Evolutionary conservation across 2,113 vertebrate genomes (phyloP), one percentile per base, ranked within the genome.

Genomic region (Forbesichthys papilliferus): DNA sequence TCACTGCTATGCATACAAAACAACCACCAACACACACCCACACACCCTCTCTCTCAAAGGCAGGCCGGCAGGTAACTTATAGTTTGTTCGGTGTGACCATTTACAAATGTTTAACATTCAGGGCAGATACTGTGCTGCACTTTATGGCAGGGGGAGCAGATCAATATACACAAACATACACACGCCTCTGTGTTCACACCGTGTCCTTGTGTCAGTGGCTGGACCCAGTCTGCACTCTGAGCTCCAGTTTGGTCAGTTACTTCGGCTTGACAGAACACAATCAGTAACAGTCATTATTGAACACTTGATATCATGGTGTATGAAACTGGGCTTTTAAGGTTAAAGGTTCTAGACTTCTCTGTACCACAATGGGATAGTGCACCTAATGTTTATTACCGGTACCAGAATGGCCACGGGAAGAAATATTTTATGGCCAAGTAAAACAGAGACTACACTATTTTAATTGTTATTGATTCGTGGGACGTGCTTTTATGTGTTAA

Each of bases 1-100:
- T 47, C 5, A 48, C 69, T 20, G 10, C 34, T 54, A 53, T 0
- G 68, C 68, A 68, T 67, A 77, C 68, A 66, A 66, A 27, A 27
- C 27, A 27, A 27, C 27, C 27, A 27, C 27, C 27, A 27, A 79
- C 13, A 51, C 9, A 9, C 49, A 51, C 49, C 13, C 49, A 51
- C 49, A 51, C 49, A 11, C 49, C 27, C 27, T 3, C 48, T 11
- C 48, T 11, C 11, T 11, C 49, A 11, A 11, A 51, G 9, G 11
- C 49, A 27, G 27, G 27, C 27, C 27, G 27, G 27, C 27, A 27
- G 27, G 27, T 51, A 51, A 9, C 9, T 51, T 51, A 10, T 11
- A 51, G 49, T 66, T 11, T 42, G 60, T 69, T 70, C 12, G 14
- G 10, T 16, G 14, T 18, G 49, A 73, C 66, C 66, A 74, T 66